Base-by-base conservation (phyloP, 2,888 invertebrate genomes). In the Neuroscelio doddi region DNA sequence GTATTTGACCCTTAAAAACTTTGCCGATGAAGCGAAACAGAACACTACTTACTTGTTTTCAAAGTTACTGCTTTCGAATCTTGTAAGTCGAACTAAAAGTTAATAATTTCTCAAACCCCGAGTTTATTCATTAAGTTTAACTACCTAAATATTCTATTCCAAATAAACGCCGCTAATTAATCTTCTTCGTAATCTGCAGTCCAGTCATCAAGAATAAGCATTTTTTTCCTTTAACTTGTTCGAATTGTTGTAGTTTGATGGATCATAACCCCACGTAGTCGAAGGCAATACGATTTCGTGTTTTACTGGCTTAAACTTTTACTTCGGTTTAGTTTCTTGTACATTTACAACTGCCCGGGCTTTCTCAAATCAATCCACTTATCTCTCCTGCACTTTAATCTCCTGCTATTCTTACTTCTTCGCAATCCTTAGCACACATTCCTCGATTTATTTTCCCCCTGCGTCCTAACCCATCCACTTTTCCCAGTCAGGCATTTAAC, bases 401-500 rank as follows among this genome's bases (percentile, higher is more conserved):
- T 32, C 21, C 39, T 15, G 21, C 17, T 26, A n/a, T 14, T 12
- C n/a, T 14, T 30, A 8, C 30, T 27, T 36, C 29, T 26, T 55
- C 8, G 38, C 41, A 34, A 39, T 34, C 14, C 17, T 38, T 21
- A 17, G 29, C 36, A 21, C 41, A 44, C 45, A 32, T 64, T 56
- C 36, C 41, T n/a, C 16, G 10, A 8, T 46, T 36, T 44, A 42
- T 51, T 64, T 58, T 44, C 30, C 41, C 21, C 44, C 14, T 38
- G 30, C 10, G 21, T 47, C 42, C 21, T 7, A 15, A 39, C 32
- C 56, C 66, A 53, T 68, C 69, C 67, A 64, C 69, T 70, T 47
- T 63, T 55, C 62, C n/a, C n/a, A 16, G 15, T 38, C 34, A 56
- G 68, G 44, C 62, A 64, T 45, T 65, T 70, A 72, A 76, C 67